Base-by-base conservation (phyloP, 2,888 invertebrate species). In the Lithophane leautieri region DNA sequence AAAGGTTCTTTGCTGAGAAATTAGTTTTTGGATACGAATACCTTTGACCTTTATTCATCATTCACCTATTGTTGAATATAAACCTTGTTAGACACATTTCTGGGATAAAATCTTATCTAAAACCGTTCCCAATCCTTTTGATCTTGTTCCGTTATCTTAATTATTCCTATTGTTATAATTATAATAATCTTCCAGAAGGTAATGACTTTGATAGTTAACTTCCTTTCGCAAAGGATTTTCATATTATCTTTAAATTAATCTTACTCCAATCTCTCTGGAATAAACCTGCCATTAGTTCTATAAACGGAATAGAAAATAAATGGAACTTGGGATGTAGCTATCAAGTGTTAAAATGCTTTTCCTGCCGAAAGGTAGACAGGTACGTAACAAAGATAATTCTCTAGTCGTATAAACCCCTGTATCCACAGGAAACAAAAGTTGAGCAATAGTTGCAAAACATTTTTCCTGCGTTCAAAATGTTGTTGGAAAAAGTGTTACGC, bases 281-380 rank as follows among this genome's bases (percentile, higher is more conserved):
- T 12, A 56, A 70, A 62, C 66, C 61, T 50, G 34, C 22, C 52
- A 84, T 74, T 84, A 44, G 14, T 14, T 19, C 25, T 61, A 44
- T 62, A 65, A 69, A 74, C 12, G 34, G 25, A 68, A 61, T 62
- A 61, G 50, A 68, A 70, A 67, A 68, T 63, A 62, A 85, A 70
- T 68, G 54, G 47, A 52, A 50, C 52, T 40, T 58, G 82, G 67
- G 70, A 85, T 58, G 47, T 22, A 54, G 70, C 62, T 73, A 73
- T 85, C 28, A 54, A 67, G 69, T 61, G 58, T 42, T 60, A 65
- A 72, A 80, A 70, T 68, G 70, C 28, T 80, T 68, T 84, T 81
- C 34, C 82, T 81, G 58, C 69, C 60, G 85, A 70, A 84, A 81
- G 73, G 68, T 63, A 62, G 75, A 60, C 56, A 54, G 62, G 22